Base-by-base conservation (phyloP, 1,140 invertebrate species). In the Psilanteris sp. region DNA sequence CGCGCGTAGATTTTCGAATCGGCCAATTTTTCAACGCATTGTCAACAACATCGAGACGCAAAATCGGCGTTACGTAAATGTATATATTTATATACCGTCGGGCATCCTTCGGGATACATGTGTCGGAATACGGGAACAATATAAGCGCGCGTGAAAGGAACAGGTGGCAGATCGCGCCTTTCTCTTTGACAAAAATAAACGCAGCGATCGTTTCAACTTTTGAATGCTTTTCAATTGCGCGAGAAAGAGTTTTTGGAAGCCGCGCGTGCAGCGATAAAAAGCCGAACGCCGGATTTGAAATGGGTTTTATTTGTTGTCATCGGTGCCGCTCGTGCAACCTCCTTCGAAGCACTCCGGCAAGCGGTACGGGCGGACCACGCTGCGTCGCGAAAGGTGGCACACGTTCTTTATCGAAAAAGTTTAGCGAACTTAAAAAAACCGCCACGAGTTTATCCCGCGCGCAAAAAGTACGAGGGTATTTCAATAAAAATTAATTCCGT, bases 21-120 rank as follows among this genome's bases (percentile, higher is more conserved):
- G 57, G 34, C 59, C 46, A 64, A 77, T 78, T 76, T 79, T 68
- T 81, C 62, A 79, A 52, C 44, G 34, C 64, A 77, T 75, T 77
- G 75, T 73, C 29, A 68, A 32, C 41, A 1, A 10, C 39, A 34
- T 31, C 5, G n/a, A n/a, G n/a, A n/a, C n/a, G n/a, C n/a, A n/a
- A n/a, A n/a, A n/a, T n/a, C n/a, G n/a, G n/a, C n/a, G n/a, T n/a
- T n/a, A n/a, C n/a, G n/a, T n/a, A n/a, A n/a, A n/a, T n/a, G n/a
- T n/a, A n/a, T n/a, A n/a, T n/a, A n/a, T n/a, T n/a, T n/a, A n/a
- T n/a, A 76, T 71, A 31, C 52, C 10, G 50, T 61, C 55, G 70
- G 36, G 3, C 24, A 26, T 39, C 32, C 54, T 75, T 64, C 57
- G 9, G 31, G 52, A 71, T n/a, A n/a, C 54, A 70, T 68, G 73